Conservation (phyloP, 2,888 invertebrate genomes). For the Ptycholaimellus sp. region DNA sequence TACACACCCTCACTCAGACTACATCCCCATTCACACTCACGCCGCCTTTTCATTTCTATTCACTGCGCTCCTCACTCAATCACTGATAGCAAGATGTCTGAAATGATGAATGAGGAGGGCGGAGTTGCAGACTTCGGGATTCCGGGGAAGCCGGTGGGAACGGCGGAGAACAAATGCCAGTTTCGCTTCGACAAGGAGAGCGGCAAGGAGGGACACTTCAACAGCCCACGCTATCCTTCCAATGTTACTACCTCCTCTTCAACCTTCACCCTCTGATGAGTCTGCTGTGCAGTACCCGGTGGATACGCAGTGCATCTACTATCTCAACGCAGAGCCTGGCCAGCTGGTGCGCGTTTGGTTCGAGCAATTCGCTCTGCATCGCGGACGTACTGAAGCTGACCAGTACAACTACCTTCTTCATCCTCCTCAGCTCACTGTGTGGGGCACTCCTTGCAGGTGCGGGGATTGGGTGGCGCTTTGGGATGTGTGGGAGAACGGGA, state of each 20-base stretch:
- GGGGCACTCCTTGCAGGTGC: conserved; percentile 10
- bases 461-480: conserved; percentile 20
- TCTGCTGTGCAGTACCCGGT: conserved; percentile 25
- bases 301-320: conserved; percentile 29
- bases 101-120: too few relatives aligned
- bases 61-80: too few relatives aligned
- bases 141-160: conserved; percentile 27
- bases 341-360: conserved; percentile 20
- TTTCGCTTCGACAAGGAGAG: conserved; percentile 24
- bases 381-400: conserved; percentile 9
- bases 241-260: conserved; percentile 14
- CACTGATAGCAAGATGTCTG: too few relatives aligned
- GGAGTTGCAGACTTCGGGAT: conserved; percentile 31
- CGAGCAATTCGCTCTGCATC: conserved; percentile 18
- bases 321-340: conserved; percentile 25
- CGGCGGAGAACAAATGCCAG: conserved; percentile 26
- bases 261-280: neutral
- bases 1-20: too few relatives aligned
- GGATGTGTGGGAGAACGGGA: conserved; percentile 14
- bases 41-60: too few relatives aligned
- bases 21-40: too few relatives aligned
- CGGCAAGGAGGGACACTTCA: conserved; percentile 31
- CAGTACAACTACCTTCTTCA: conserved; percentile 6
- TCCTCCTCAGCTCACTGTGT: neutral
- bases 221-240: conserved; percentile 29